A percentile compares a stretch with the other conserved stretches of the same genome.
Conservation (phyloP, 2,113 vertebrate species). For the Vimba vimba region DNA sequence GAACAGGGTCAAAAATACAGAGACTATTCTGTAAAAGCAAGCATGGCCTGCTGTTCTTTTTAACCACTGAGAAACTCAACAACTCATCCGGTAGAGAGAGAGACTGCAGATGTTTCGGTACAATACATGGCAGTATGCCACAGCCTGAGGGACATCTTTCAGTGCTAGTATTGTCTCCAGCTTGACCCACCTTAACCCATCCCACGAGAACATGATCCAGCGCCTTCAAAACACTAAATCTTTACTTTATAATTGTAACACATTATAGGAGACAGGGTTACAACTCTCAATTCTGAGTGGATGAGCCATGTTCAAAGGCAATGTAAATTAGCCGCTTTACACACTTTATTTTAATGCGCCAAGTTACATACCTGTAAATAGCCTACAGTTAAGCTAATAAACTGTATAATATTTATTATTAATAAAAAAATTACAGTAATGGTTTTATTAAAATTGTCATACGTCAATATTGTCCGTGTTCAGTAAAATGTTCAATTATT, state of each 20-base stretch:
- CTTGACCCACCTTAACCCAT: constrained; percentile 21
- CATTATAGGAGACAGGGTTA: not conserved
- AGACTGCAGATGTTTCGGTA: constrained; percentile 9
- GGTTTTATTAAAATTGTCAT: too few species aligned
- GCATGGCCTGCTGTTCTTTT: not conserved
- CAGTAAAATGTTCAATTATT: too few species aligned
- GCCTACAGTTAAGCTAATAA: not conserved
- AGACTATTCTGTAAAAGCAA: not conserved
- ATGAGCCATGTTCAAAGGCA: not conserved
- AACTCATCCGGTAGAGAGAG: constrained; percentile 18
- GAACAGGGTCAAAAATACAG: not conserved
- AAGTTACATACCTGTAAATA: not conserved
- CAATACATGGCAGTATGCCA: constrained; percentile 23
- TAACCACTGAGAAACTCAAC: not conserved
- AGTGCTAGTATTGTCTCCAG: not conserved
- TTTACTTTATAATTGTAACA: not conserved
- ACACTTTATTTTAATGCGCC: not conserved
- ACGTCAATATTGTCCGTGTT: too few species aligned
- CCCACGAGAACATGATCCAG: not conserved
- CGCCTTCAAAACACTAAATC: not conserved
- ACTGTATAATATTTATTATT: too few species aligned
- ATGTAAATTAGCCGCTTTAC: not conserved
- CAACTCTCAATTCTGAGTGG: too few species aligned
- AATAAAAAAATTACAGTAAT: too few species aligned
- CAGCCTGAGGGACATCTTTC: constrained; percentile 13